Conservation (phyloP, 1,140 invertebrate genomes). For the Zelostemma sp. region DNA sequence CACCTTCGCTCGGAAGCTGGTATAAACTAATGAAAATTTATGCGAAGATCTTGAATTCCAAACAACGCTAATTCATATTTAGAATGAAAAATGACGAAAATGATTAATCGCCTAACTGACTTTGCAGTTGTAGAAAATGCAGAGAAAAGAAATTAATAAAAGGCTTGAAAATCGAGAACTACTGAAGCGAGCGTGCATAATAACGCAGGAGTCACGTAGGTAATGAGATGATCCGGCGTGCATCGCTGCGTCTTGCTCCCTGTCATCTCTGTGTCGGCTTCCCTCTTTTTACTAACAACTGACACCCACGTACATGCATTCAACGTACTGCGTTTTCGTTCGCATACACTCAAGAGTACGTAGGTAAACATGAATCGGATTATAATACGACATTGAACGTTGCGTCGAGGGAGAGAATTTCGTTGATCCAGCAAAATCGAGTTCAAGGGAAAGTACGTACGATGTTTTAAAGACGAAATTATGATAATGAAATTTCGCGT, state of each 20-base stretch:
- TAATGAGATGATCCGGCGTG: conserved; percentile 53
- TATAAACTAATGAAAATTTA: not conserved
- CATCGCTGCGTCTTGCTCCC: conserved; percentile 41
- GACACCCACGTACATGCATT: conserved; percentile 24
- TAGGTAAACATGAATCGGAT: not conserved
- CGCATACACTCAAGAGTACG: conserved; percentile 1
- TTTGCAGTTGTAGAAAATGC: too few species aligned
- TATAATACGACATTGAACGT: conserved; percentile 5
- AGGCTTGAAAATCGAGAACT: conserved; percentile 28
- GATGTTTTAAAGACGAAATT: too few species aligned
- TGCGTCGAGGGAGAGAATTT: not conserved
- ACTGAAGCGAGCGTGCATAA: conserved; percentile 41
- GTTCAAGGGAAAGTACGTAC: conserved; percentile 26
- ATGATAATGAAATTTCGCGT: too few species aligned
- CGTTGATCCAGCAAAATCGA: conserved; percentile 11
- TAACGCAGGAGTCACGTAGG: conserved; percentile 47
- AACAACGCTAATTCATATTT: not conserved
- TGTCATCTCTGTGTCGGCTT: conserved; percentile 31
- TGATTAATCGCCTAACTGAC: too few species aligned
- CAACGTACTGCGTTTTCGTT: conserved; percentile 17
- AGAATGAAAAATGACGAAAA: not conserved
- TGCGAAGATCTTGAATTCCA: not conserved
- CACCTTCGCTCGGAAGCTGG: not conserved
- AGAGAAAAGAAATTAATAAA: not conserved
- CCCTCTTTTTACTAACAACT: conserved; percentile 27